Evolutionary conservation across 2,797 vertebrate genomes (phyloP), one percentile per base, ranked within the genome.

Genomic region (Phrynocephalus vlangalii): DNA sequence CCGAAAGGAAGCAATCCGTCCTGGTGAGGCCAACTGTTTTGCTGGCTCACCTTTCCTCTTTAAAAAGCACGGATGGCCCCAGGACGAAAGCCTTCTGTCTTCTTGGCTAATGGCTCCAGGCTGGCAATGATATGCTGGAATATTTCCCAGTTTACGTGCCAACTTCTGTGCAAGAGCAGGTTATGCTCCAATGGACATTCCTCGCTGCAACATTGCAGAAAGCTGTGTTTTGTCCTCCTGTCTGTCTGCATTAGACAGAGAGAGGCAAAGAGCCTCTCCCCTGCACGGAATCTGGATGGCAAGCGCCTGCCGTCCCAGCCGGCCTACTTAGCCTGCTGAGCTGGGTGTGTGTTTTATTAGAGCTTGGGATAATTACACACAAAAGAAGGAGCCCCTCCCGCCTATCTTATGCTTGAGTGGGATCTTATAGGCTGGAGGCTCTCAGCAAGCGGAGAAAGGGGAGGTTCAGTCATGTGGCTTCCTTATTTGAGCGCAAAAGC

Each of bases 401-500:
- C 89, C 90, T 86, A 88, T 92, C 93, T 93, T 91, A 93, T 90
- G 91, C 87, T 82, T 82, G 87, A 93, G 90, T 87, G 92, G 91
- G 94, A 94, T 93, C 91, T 93, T 87, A 24, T 70, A 83, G 18
- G 63, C 33, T 91, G 93, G 82, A 93, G 90, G 91, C 89, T 93
- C 90, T 91, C 84, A 5, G 0, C 87, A 85, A 90, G 86, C 86
- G 92, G 81, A 84, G 91, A 80, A 8, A n/a, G 77, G 26, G 9
- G 9, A 33, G 38, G 38, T 44, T 44, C 11, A 92, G 91, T 85
- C 92, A 94, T 90, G 89, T 89, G 89, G 86, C 88, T 93, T 93
- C 88, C 91, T 94, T 94, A 95, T 94, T 92, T 94, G 92, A 94
- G 84, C 90, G 60, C 93, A 94, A 91, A 90, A 95, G 92, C 91